Evolutionary conservation across 2,888 invertebrate species (phyloP).

Genomic region (Pseudoips prasinana): DNA sequence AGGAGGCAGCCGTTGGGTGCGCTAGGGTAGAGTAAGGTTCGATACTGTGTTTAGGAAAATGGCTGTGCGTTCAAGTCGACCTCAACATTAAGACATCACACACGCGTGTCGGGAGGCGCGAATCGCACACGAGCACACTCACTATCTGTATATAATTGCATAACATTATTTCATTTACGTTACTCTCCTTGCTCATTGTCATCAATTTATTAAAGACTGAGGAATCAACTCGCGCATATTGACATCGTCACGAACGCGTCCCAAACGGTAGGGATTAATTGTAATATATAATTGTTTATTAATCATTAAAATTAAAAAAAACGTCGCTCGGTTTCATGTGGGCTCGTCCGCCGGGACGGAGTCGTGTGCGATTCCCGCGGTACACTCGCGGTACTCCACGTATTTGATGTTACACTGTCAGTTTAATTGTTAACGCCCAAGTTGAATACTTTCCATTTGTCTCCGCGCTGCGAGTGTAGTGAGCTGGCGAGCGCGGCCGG

Average conservation of each 20-base stretch:
- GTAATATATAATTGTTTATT: constrained; percentile 63
- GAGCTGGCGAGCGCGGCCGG: constrained; percentile 3
- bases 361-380: constrained; percentile 42
- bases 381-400: constrained; percentile 36
- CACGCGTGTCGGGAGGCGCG: constrained; percentile 42
- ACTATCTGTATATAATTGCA: constrained; percentile 77
- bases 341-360: constrained; percentile 37
- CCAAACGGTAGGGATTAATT: constrained; percentile 63
- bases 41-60: constrained; percentile 70
- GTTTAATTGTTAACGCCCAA: constrained; percentile 25
- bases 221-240: constrained; percentile 79
- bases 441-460: constrained; percentile 15
- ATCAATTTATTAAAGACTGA: constrained; percentile 82
- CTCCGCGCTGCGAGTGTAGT: constrained; percentile 1
- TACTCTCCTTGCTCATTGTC: constrained; percentile 78
- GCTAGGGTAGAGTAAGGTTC: constrained; percentile 62
- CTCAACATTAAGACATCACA: constrained; percentile 65
- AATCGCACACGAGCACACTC: constrained; percentile 45
- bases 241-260: constrained; percentile 78
- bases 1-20: constrained; percentile 65
- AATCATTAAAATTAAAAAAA: constrained; percentile 56
- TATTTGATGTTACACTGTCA: constrained; percentile 29
- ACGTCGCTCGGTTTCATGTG: constrained; percentile 56
- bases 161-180: constrained; percentile 77
- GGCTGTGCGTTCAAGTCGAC: constrained; percentile 75